These are phyloP conservation scores for Sylvia borin DNA, from an alignment of 2,797 vertebrate genomes.

Conservation along the genomic window DNA sequence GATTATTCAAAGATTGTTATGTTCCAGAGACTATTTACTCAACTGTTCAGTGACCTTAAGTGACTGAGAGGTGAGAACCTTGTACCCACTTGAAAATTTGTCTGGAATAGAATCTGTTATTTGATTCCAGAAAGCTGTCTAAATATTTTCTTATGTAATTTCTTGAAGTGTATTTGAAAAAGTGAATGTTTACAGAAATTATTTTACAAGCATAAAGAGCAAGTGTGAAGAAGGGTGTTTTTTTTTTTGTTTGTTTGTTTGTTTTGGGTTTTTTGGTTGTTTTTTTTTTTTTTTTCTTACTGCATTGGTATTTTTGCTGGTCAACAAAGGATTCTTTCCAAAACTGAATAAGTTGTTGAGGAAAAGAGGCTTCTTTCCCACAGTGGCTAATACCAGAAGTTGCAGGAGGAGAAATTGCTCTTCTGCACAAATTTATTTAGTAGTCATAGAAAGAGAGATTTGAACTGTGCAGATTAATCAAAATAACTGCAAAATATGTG, in stretches of 20 bases:
- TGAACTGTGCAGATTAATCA: not conserved
- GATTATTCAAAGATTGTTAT: not conserved
- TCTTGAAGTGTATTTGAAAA: not conserved
- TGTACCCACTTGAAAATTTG: not conserved
- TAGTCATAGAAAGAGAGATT: not conserved
- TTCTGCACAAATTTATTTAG: not conserved
- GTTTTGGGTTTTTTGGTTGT: no score
- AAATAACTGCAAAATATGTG: not conserved
- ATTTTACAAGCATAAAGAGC: not conserved
- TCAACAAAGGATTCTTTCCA: not conserved
- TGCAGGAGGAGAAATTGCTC: not conserved
- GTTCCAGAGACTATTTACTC: not conserved
- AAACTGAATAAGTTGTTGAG: not conserved
- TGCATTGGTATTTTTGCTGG: not conserved
- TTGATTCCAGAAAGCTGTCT: not conserved
- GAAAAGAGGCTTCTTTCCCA: not conserved
- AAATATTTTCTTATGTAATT: not conserved
- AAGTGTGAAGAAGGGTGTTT: not conserved
- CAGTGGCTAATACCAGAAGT: not conserved
- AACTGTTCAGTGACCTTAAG: not conserved
- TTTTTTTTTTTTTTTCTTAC: fast-evolving
- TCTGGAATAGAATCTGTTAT: not conserved
- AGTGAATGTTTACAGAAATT: not conserved
- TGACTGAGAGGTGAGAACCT: not conserved
- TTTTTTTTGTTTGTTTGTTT: not conserved